These are phyloP conservation scores for Hirudinaria manillensis DNA, from an alignment of 2,888 invertebrate species.

Conservation along the genomic window DNA sequence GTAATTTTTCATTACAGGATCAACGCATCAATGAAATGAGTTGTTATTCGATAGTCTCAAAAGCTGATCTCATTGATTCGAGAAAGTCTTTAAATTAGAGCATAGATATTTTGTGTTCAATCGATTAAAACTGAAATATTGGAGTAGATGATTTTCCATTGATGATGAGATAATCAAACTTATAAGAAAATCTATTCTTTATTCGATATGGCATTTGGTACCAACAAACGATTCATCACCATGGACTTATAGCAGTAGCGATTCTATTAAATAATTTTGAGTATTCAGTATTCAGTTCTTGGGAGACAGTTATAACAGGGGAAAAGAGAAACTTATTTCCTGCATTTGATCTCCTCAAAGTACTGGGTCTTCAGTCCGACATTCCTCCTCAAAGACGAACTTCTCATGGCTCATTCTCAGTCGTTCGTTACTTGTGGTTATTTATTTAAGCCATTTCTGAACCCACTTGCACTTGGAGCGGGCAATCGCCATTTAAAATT, in stretches of 20 bases:
- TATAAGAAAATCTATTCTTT: too few species aligned
- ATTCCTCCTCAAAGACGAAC: constrained; percentile 37
- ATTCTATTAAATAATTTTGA: not conserved
- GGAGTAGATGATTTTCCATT: not conserved
- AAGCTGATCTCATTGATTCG: constrained; percentile 14
- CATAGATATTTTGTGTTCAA: not conserved
- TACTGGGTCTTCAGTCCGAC: constrained; percentile 39
- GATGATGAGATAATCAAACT: constrained; percentile 8
- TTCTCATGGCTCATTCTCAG: constrained; percentile 22
- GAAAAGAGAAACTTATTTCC: constrained; percentile 9
- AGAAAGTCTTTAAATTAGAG: too few species aligned
- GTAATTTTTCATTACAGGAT: constrained; percentile 36
- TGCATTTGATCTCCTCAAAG: constrained; percentile 34
- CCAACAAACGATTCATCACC: too few species aligned
- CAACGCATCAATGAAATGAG: constrained; percentile 58
- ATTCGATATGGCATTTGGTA: too few species aligned
- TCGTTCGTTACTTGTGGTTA: not conserved
- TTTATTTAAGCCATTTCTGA: constrained; percentile 60
- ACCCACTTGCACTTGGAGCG: constrained; percentile 80
- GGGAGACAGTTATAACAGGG: not conserved
- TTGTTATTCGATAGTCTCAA: constrained; percentile 42
- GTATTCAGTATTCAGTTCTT: constrained; percentile 2
- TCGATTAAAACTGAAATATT: not conserved
- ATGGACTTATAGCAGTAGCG: not conserved
- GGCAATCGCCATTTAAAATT: constrained; percentile 70